Conservation (phyloP, 37 sponge, comb jelly and placozoan genomes). For the Beroe ovata region DNA sequence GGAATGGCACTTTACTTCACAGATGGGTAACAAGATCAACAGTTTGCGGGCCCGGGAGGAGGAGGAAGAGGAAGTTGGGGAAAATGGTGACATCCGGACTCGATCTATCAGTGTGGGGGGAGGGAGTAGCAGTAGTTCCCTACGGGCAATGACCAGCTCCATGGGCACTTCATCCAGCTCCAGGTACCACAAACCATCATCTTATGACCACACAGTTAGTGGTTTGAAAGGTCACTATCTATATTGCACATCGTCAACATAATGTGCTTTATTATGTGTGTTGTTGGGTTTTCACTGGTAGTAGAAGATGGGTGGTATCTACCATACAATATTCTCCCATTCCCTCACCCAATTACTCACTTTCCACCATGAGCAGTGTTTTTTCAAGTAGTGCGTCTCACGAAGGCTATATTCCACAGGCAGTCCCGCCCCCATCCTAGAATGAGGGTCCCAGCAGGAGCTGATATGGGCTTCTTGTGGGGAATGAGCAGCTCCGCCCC, state of each 20-base stretch:
- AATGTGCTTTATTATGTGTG: no score
- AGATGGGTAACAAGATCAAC: conserved; percentile 65
- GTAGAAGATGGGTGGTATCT: no score
- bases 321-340: no score
- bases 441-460: conserved; percentile 13
- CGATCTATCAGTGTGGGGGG: neutral
- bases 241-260: no score
- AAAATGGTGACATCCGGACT: neutral
- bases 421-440: no score
- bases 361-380: no score
- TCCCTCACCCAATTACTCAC: no score
- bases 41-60: conserved; percentile 36
- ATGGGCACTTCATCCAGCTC: conserved; percentile 26
- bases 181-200: neutral
- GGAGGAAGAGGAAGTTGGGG: conserved; percentile 6
- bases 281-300: no score
- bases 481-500: conserved; percentile 66
- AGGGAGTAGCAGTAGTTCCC: conserved; percentile 21
- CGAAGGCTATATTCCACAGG: no score
- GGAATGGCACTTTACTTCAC: conserved; percentile 1
- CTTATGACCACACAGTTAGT: no score
- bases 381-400: no score
- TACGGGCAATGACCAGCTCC: conserved; percentile 34
- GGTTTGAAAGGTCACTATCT: no score
- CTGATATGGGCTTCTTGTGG: conserved; percentile 65